Evolutionary conservation across 1,140 invertebrate species (phyloP).

Genomic region (Sycophila sp.): DNA sequence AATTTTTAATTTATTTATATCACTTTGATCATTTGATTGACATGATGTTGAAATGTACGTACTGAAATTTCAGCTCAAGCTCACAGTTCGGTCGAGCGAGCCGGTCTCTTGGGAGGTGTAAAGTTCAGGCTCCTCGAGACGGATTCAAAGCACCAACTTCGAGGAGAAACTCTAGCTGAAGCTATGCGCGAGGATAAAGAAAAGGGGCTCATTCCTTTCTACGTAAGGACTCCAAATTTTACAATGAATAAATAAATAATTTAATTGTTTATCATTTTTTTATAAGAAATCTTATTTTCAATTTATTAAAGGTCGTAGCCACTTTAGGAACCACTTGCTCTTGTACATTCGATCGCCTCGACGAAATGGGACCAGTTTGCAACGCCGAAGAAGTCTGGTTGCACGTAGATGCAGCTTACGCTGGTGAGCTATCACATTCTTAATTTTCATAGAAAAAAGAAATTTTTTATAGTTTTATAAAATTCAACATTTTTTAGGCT

Average conservation of each 20-base stretch:
- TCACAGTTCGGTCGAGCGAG: constrained; percentile 94
- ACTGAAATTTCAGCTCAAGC: constrained; percentile 82
- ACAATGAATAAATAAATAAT: background rate
- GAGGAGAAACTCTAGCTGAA: constrained; percentile 82
- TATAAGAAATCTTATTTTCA: constrained; percentile 13
- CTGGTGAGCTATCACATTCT: constrained; percentile 64
- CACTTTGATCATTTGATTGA: too few relatives aligned
- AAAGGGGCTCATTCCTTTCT: constrained; percentile 89
- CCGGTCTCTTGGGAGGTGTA: constrained; percentile 89
- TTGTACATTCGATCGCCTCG: constrained; percentile 88
- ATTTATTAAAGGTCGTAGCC: constrained; percentile 75
- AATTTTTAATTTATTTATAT: too few relatives aligned
- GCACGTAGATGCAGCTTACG: constrained; percentile 96
- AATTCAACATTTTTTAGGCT: constrained; percentile 66
- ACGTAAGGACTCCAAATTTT: constrained; percentile 68
- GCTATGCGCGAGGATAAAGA: constrained; percentile 85
- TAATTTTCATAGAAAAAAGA: background rate
- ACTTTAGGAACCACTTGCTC: constrained; percentile 91
- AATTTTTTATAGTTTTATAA: background rate
- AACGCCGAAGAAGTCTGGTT: constrained; percentile 83
- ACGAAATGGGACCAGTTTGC: constrained; percentile 88
- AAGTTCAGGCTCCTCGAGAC: constrained; percentile 82
- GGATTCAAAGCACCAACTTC: constrained; percentile 81
- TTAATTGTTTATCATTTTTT: constrained; percentile 1
- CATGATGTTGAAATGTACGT: too few relatives aligned